Evolutionary conservation across 2,888 invertebrate genomes (phyloP).

Genomic region (Drosophila nigritarsus): DNA sequence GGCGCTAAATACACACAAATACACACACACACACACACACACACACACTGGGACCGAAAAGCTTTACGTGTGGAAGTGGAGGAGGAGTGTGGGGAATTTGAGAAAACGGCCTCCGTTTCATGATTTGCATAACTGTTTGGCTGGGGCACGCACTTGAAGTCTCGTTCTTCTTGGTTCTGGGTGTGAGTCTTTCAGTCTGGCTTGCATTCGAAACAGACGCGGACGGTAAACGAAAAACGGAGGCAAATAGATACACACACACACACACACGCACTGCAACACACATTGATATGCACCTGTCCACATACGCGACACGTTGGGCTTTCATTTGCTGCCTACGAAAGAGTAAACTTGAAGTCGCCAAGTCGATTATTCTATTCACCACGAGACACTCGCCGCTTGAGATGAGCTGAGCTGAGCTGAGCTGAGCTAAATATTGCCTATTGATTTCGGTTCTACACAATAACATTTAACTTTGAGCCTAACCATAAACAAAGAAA

Average conservation of each 20-base stretch:
- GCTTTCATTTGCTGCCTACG: conserved; percentile 69
- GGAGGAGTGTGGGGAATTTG: neutral
- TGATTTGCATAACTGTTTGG: conserved; percentile 77
- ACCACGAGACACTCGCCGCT: conserved; percentile 27
- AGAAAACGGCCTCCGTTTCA: conserved; percentile 46
- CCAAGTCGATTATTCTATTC: too few species aligned
- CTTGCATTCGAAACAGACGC: conserved; percentile 63
- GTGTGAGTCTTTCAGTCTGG: conserved; percentile 35
- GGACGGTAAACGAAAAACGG: conserved; percentile 55
- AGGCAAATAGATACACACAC: conserved; percentile 60
- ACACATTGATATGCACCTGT: conserved; percentile 64
- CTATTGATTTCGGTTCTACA: neutral
- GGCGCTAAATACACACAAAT: conserved; percentile 73
- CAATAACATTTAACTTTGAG: neutral
- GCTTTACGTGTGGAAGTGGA: conserved; percentile 10
- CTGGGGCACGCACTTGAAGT: conserved; percentile 58
- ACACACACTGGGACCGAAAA: conserved; percentile 24
- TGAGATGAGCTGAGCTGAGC: neutral
- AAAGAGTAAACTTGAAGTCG: conserved; percentile 63
- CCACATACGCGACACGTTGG: conserved; percentile 68
- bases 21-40: conserved; percentile 17
- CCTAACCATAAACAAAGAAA: neutral
- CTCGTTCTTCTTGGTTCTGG: conserved; percentile 39
- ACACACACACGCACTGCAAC: conserved; percentile 24
- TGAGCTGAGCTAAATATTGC: neutral